Evolutionary conservation across 2,888 invertebrate genomes (phyloP).

Genomic region (Acanthoscelides obtectus): DNA sequence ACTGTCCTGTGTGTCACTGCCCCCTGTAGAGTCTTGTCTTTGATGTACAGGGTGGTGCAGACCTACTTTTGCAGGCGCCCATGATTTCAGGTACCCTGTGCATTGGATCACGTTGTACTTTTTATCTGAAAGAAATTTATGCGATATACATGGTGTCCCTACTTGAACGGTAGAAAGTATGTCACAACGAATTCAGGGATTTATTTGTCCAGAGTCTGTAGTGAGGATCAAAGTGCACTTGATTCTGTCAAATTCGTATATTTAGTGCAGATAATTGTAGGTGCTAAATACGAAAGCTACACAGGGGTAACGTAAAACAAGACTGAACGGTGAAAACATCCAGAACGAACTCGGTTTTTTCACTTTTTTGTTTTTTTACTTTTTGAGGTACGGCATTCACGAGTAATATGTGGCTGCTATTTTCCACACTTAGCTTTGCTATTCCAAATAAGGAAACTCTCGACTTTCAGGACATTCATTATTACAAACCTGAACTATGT

Average conservation of each 20-base stretch:
- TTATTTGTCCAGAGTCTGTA: background rate
- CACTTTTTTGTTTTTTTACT: too few species aligned
- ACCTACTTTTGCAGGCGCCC: constrained; percentile 76
- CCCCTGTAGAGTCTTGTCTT: background rate
- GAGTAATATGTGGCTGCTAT: background rate
- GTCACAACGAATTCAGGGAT: too few species aligned
- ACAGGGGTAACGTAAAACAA: too few species aligned
- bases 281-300: too few species aligned
- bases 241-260: too few species aligned
- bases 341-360: too few species aligned
- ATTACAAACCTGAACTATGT: constrained; percentile 49
- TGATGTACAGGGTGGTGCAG: constrained; percentile 46
- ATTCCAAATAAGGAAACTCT: background rate
- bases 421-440: too few species aligned
- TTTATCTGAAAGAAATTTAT: constrained; percentile 57
- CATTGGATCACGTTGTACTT: constrained; percentile 88
- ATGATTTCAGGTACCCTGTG: constrained; percentile 89
- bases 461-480: constrained; percentile 1
- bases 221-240: background rate
- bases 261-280: too few species aligned
- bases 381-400: background rate
- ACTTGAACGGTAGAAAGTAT: too few species aligned
- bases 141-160: too few species aligned
- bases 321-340: too few species aligned
- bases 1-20: background rate